Evolutionary conservation across 2,113 vertebrate genomes (phyloP).

Genomic region (Oplegnathus fasciatus): DNA sequence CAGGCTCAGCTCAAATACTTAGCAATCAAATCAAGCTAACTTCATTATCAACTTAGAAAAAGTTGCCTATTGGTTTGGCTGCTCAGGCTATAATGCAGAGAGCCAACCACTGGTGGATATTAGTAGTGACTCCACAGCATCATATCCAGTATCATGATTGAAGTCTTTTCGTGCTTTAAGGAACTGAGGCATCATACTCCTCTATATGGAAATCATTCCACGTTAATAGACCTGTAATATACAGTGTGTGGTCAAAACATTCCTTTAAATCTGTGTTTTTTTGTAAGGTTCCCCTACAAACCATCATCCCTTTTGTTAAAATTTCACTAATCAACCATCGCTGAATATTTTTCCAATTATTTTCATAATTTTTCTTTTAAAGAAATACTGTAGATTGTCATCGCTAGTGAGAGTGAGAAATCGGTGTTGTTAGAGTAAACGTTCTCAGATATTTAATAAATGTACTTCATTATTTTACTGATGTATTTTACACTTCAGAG

Average conservation of each 20-base stretch:
- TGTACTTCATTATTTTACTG: not conserved
- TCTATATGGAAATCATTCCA: not conserved
- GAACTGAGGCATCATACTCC: not conserved
- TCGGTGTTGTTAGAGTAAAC: no score
- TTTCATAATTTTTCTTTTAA: not conserved
- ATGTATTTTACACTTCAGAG: not conserved
- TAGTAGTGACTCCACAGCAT: not conserved
- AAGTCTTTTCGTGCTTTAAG: not conserved
- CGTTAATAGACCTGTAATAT: no score
- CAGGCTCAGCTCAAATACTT: not conserved
- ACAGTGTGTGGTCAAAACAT: no score
- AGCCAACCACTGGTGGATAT: not conserved
- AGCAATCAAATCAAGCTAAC: slow-evolving; percentile 10
- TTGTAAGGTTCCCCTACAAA: no score
- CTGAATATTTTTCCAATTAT: not conserved
- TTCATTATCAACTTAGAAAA: not conserved
- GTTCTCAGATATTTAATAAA: not conserved
- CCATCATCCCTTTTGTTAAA: no score
- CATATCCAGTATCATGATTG: not conserved
- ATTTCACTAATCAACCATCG: not conserved
- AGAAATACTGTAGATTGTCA: no score
- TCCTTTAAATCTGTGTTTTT: no score
- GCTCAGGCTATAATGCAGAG: not conserved
- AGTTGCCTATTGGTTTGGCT: not conserved
- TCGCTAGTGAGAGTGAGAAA: not conserved